Percentiles rank a stretch among this genome's conserved stretches.
These are phyloP conservation scores for Hydrotaea diabolus DNA, from an alignment of 2,888 invertebrate genomes.

Conservation along the genomic window DNA sequence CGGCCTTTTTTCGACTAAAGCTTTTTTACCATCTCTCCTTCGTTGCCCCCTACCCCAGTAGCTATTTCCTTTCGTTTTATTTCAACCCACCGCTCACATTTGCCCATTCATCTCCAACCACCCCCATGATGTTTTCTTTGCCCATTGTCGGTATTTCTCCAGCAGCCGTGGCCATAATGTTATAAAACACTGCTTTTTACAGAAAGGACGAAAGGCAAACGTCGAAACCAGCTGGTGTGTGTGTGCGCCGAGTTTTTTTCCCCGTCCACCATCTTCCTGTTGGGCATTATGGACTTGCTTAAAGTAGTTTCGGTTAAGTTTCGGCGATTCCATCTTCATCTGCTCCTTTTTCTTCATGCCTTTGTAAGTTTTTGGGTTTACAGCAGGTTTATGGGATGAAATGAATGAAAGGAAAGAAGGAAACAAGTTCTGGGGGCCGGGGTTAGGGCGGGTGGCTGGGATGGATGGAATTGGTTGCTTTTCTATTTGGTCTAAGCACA, in stretches of 20 bases:
- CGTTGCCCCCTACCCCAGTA: background rate
- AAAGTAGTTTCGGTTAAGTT: slow-evolving; percentile 46
- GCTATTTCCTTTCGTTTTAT: no score
- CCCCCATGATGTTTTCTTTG: slow-evolving; percentile 9
- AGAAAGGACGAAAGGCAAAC: background rate
- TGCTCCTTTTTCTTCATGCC: background rate
- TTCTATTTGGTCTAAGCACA: slow-evolving; percentile 29
- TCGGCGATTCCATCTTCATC: slow-evolving; percentile 27
- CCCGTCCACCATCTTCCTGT: slow-evolving; percentile 21
- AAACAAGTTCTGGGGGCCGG: no score
- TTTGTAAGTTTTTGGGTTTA: slow-evolving; percentile 5
- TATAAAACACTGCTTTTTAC: slow-evolving; percentile 47
- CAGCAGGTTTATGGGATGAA: slow-evolving; percentile 13
- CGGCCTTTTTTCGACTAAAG: slow-evolving; percentile 18
- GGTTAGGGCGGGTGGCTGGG: background rate
- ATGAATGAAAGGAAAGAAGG: slow-evolving; percentile 10
- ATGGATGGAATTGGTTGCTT: slow-evolving; percentile 25
- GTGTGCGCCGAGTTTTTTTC: slow-evolving; percentile 3
- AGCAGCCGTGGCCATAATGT: slow-evolving; percentile 39
- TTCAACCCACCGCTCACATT: background rate
- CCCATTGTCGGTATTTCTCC: slow-evolving; percentile 42
- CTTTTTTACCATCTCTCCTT: slow-evolving; percentile 13
- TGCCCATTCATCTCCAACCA: background rate
- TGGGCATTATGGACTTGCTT: slow-evolving; percentile 36
- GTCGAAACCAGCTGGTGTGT: background rate